Percentiles rank a stretch among this genome's conserved stretches.
phyloP scores from a whole-genome alignment of 2,113 vertebrate genomes.

The Haemorhous mexicanus region DNA sequence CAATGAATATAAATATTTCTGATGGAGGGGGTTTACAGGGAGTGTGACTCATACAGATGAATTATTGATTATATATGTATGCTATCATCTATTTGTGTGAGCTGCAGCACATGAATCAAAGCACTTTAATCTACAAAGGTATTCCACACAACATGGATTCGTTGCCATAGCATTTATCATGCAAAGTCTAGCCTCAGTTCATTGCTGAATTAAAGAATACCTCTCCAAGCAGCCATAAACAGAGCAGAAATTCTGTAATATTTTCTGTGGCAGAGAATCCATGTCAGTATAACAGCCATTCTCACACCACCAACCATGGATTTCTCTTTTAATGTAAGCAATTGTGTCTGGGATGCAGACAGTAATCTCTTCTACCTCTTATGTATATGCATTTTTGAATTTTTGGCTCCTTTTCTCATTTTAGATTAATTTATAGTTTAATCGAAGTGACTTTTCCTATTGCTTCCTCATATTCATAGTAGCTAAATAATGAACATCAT shows the following conservation, averaged over 20 bases:
- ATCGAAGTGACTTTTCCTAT: neutral
- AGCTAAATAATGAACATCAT: neutral
- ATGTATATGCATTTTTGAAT: neutral
- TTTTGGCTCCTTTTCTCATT: neutral
- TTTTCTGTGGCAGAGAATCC: neutral
- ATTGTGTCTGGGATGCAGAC: neutral
- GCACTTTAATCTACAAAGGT: conserved; percentile 30
- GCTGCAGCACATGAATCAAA: conserved; percentile 29
- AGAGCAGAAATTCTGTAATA: neutral
- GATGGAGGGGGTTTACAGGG: neutral
- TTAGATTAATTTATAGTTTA: neutral
- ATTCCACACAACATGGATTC: neutral
- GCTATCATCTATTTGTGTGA: conserved; percentile 7
- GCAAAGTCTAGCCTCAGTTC: neutral
- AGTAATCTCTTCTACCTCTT: neutral
- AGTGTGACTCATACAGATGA: neutral
- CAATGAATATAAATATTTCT: conserved; percentile 2
- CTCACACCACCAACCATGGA: neutral
- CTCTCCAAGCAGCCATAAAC: neutral
- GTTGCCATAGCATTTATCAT: conserved; percentile 51
- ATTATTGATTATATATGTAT: neutral
- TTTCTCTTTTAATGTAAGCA: neutral
- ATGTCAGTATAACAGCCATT: neutral
- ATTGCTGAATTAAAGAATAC: conserved; percentile 23
- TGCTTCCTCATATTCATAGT: neutral